These are phyloP conservation scores for Drosophila funebris DNA, from an alignment of 1,140 invertebrate species.

Conservation along the genomic window DNA sequence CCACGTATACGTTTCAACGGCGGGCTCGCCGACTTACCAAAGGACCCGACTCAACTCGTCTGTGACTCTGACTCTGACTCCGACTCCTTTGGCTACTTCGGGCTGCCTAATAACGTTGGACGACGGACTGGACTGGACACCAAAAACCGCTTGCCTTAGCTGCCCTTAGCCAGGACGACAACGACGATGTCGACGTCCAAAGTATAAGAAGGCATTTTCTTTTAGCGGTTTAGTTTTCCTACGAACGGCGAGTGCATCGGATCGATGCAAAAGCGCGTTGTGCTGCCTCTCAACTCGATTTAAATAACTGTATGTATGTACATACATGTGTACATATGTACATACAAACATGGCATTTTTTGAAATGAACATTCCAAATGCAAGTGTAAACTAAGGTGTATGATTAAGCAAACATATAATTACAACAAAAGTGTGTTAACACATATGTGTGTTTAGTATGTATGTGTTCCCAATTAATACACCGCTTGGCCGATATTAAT, in stretches of 20 bases:
- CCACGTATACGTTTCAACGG: slow-evolving; percentile 76
- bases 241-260: slow-evolving; percentile 81
- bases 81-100: slow-evolving; percentile 23
- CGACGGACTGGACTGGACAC: slow-evolving; percentile 1
- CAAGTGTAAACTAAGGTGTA: slow-evolving; percentile 11
- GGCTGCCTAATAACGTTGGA: slow-evolving; percentile 5
- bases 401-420: background rate
- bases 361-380: slow-evolving; percentile 22
- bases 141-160: background rate
- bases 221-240: slow-evolving; percentile 76
- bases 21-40: slow-evolving; percentile 38
- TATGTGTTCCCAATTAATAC: background rate
- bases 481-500: background rate
- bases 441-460: background rate
- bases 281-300: slow-evolving; percentile 39
- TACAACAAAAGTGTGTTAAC: slow-evolving; percentile 1
- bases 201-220: slow-evolving; percentile 74
- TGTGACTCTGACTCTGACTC: slow-evolving; percentile 4
- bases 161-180: slow-evolving; percentile 6
- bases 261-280: slow-evolving; percentile 78
- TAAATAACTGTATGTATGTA: slow-evolving; percentile 41
- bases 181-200: slow-evolving; percentile 32
- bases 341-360: slow-evolving; percentile 14
- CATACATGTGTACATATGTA: background rate
- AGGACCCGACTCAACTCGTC: slow-evolving; percentile 20